Percentiles rank a stretch among this genome's conserved stretches.
These are phyloP conservation scores for Apamea anceps DNA, from an alignment of 2,888 invertebrate genomes.

Conservation along the genomic window DNA sequence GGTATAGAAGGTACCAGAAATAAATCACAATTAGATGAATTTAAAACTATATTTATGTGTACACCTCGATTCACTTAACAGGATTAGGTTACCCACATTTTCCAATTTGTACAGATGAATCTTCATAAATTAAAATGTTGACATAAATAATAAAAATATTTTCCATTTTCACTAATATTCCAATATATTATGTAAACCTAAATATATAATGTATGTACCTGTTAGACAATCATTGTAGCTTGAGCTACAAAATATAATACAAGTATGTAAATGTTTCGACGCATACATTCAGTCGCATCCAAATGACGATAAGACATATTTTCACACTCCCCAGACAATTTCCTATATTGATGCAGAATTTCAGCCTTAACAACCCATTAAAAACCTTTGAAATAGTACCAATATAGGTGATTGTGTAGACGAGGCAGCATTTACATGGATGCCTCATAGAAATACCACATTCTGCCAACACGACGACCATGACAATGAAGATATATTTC, in stretches of 20 bases:
- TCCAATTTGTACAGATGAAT: constrained; percentile 67
- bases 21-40: constrained; percentile 68
- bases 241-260: constrained; percentile 65
- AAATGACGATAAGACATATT: constrained; percentile 34
- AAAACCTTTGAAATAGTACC: constrained; percentile 32
- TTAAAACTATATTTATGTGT: constrained; percentile 66
- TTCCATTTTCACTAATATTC: constrained; percentile 59
- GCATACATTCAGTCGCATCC: constrained; percentile 46
- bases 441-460: constrained; percentile 53
- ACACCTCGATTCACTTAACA: constrained; percentile 66
- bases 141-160: constrained; percentile 67
- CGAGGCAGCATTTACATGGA: constrained; percentile 33
- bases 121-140: constrained; percentile 61
- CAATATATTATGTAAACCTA: constrained; percentile 64
- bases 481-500: constrained; percentile 65
- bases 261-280: constrained; percentile 60
- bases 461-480: constrained; percentile 60
- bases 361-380: constrained; percentile 20
- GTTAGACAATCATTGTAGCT: constrained; percentile 54
- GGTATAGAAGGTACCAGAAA: constrained; percentile 71
- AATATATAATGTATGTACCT: constrained; percentile 64
- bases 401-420: constrained; percentile 44
- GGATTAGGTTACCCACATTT: constrained; percentile 65
- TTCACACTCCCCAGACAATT: constrained; percentile 41
- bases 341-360: constrained; percentile 46